A percentile compares a stretch with the other conserved stretches of the same genome.
Conservation (phyloP, 2,797 vertebrate species). For the Trematomus bernacchii region DNA sequence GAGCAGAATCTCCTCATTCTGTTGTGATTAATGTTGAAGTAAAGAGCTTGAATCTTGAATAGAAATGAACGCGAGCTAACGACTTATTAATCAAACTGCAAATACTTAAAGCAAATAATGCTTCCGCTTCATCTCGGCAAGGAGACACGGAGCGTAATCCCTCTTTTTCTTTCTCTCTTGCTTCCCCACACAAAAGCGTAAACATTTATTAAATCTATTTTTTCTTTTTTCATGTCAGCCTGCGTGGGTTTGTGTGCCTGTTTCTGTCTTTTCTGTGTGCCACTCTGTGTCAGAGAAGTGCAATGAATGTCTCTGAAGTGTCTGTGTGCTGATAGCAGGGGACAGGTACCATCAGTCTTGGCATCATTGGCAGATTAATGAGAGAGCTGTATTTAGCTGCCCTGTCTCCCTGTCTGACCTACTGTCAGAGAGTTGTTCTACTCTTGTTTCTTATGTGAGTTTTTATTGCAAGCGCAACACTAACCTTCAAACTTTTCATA, state of each 20-base stretch:
- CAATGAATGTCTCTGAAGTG: constrained; percentile 51
- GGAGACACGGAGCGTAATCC: constrained; percentile 29
- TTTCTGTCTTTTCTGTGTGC: constrained; percentile 17
- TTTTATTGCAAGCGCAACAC: constrained; percentile 5
- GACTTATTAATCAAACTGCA: constrained; percentile 74
- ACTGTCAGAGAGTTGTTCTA: constrained; percentile 38
- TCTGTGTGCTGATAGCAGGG: constrained; percentile 59
- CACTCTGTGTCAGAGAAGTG: constrained; percentile 34
- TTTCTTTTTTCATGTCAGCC: constrained; percentile 3
- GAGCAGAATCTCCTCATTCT: constrained; percentile 61
- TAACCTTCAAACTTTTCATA: constrained; percentile 8
- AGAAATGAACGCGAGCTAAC: constrained; percentile 53
- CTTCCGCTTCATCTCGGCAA: constrained; percentile 32
- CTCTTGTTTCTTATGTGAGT: constrained; percentile 33
- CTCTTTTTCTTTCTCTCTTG: constrained; percentile 5
- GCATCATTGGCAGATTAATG: constrained; percentile 76
- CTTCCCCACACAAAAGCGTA: constrained; percentile 13
- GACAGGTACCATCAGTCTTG: constrained; percentile 70
- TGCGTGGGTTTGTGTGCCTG: constrained; percentile 2
- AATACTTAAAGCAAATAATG: constrained; percentile 66
- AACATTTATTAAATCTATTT: constrained; percentile 15
- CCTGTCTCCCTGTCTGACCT: constrained; percentile 62
- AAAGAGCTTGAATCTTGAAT: constrained; percentile 56
- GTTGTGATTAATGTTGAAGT: constrained; percentile 66
- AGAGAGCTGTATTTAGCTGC: constrained; percentile 71